Base-by-base conservation (phyloP, 2,797 vertebrate species). In the Urophycis tenuis region DNA sequence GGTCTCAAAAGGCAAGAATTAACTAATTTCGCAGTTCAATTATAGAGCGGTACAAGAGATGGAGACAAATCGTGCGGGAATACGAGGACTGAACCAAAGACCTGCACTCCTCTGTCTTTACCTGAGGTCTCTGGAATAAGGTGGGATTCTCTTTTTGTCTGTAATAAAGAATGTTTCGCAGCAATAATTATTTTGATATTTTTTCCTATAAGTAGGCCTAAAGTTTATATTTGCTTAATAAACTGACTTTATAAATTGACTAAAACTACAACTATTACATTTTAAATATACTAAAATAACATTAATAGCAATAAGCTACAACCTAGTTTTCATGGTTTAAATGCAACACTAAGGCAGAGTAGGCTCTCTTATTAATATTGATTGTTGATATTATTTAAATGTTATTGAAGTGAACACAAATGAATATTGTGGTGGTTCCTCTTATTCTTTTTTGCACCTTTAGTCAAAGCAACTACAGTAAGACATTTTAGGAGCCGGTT, bases 41-140 rank as follows among this genome's bases (percentile, higher is more conserved):
- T 25, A 25, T 60, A 25, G 25, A 60, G 25, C 22, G 53, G n/a
- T 14, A 12, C 74, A 74, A 41, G 80, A n/a, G 32, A 74, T 81
- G 78, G 85, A 83, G 69, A 60, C 83, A 75, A 78, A 11, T 25
- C 74, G 29, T 29, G 71, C 76, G 25, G 41, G 34, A 36, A 71
- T 79, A 22, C 74, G 49, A 32, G 83, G 80, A 81, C 79, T 72
- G 22, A 76, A 75, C 31, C 77, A 80, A 29, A 87, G 36, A 82
- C 74, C 81, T 74, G 15, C 78, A 3, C 49, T 91, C 29, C 64
- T 91, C 80, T 78, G 90, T 74, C 19, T 89, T 12, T 87, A 75
- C 69, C 80, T 90, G 17, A 84, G 86, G 86, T 79, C 80, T 89
- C 73, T 89, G 86, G 60, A 85, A 84, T 0, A 72, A 60, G 81